phyloP scores from a whole-genome alignment of 2,113 vertebrate species.

The Copsychus sechellarum region DNA sequence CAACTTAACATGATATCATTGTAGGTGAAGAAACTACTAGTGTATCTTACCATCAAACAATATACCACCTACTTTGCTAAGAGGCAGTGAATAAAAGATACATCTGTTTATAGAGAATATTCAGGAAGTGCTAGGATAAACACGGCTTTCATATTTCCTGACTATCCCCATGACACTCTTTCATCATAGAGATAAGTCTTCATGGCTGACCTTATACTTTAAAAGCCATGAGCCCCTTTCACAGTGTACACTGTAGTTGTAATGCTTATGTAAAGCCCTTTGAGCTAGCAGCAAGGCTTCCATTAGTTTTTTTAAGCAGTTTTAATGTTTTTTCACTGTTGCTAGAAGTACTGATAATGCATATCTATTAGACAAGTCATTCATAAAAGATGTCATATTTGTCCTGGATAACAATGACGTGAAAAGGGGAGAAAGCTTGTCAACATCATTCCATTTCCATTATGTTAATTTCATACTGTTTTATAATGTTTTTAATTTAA shows the following conservation, averaged over 20 bases:
- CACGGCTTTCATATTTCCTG: not conserved
- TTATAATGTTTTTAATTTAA: not conserved
- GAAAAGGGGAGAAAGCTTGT: not conserved
- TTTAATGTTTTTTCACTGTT: not conserved
- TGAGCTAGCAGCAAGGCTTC: not conserved
- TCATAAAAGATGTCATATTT: not conserved
- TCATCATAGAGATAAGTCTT: not conserved
- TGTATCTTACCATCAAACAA: not conserved
- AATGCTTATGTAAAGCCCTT: not conserved
- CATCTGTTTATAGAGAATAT: not conserved
- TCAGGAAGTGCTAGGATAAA: not conserved
- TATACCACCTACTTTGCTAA: not conserved
- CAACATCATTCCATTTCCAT: not conserved
- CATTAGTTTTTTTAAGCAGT: not conserved
- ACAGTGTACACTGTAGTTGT: not conserved
- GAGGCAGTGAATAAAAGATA: not conserved
- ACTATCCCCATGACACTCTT: not conserved
- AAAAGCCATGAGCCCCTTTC: not conserved
- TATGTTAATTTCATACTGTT: not conserved
- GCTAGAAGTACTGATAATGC: not conserved
- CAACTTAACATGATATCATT: not conserved
- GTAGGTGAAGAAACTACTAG: not conserved
- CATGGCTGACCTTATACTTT: not conserved
- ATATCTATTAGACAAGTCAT: not conserved
- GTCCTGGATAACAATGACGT: not conserved